Conservation (phyloP, 2,113 vertebrate genomes). For the Apteryx mantelli region DNA sequence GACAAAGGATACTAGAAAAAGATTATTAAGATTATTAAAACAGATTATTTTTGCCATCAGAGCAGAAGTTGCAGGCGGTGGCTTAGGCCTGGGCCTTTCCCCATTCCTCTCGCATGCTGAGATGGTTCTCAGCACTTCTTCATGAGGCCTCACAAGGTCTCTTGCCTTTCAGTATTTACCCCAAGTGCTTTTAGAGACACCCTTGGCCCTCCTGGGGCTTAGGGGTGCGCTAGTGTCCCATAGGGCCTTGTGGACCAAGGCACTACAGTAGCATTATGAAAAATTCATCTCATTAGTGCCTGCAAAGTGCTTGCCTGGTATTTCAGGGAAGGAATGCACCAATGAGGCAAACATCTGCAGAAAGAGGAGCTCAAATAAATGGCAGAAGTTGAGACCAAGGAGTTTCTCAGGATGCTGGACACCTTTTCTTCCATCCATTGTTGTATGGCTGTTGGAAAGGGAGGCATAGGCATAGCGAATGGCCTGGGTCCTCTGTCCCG, state of each 20-base stretch:
- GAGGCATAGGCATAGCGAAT: not conserved
- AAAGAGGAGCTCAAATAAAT: not conserved
- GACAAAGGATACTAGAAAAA: conserved; percentile 36
- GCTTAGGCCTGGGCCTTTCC: not conserved
- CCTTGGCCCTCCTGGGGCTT: not conserved
- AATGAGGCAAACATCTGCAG: not conserved
- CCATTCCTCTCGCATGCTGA: not conserved
- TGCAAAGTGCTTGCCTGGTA: not conserved
- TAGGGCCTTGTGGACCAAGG: not conserved
- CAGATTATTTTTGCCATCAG: conserved; percentile 5
- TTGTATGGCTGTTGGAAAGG: not conserved
- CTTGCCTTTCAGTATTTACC: not conserved
- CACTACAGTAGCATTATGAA: not conserved
- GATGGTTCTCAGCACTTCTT: not conserved
- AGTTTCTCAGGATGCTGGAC: not conserved
- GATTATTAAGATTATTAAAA: conserved; percentile 69
- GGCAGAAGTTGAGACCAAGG: not conserved
- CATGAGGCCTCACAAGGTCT: not conserved
- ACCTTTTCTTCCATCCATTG: not conserved
- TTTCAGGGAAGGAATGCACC: not conserved
- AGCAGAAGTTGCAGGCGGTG: conserved; percentile 13
- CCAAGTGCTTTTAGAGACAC: not conserved
- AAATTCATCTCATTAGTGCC: not conserved
- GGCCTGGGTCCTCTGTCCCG: not conserved
- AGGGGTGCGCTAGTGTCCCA: not conserved